These are phyloP conservation scores for Hecatera dysodea DNA, from an alignment of 2,888 invertebrate genomes.

Conservation along the genomic window DNA sequence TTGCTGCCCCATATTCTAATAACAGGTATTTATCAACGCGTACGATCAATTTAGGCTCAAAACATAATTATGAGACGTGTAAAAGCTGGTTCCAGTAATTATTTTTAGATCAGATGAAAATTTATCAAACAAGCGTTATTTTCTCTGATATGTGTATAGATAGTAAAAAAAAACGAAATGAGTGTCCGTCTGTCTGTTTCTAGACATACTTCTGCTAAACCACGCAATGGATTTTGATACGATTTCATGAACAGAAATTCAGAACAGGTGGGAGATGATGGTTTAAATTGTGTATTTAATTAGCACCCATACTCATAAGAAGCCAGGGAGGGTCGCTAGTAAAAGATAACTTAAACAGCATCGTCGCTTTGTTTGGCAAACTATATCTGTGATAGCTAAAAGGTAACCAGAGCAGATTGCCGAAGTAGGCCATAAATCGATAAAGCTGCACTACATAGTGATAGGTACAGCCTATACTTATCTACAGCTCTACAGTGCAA, in stretches of 20 bases:
- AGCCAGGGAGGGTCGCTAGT: neutral
- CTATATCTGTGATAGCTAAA: constrained; percentile 5
- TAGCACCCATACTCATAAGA: neutral
- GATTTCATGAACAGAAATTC: too few relatives aligned
- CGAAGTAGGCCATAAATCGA: constrained; percentile 60
- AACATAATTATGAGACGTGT: neutral
- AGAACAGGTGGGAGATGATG: too few relatives aligned
- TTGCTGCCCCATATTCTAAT: constrained; percentile 40
- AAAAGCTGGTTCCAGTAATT: neutral
- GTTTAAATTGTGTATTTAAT: too few relatives aligned
- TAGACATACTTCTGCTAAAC: too few relatives aligned
- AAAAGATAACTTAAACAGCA: neutral
- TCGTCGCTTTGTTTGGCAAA: neutral
- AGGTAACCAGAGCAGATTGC: constrained; percentile 39
- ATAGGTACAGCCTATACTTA: constrained; percentile 45
- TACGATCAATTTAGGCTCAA: constrained; percentile 28
- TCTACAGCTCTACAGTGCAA: constrained; percentile 46
- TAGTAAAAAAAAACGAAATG: too few relatives aligned
- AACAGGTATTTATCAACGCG: constrained; percentile 13
- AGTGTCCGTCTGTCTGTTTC: too few relatives aligned
- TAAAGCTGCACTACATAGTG: constrained; percentile 49
- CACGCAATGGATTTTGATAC: too few relatives aligned
- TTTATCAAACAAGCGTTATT: neutral
- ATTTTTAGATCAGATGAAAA: constrained; percentile 28
- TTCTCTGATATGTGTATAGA: neutral